Evolutionary conservation across 1,140 invertebrate species (phyloP).

Genomic region (Leptopilina clavipes): DNA sequence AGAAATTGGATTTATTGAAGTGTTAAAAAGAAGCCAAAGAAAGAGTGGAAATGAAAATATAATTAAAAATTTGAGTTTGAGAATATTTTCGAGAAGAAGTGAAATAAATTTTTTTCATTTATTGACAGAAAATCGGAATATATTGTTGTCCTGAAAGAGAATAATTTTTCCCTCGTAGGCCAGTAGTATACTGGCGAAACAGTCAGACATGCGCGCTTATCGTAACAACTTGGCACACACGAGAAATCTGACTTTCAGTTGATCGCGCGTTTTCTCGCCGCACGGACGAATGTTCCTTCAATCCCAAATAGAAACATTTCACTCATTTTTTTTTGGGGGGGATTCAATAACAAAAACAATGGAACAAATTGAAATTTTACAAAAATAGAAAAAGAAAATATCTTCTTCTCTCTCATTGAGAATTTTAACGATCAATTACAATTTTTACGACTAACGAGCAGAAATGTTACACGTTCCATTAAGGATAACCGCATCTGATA

Average conservation of each 20-base stretch:
- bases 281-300: conserved; percentile 45
- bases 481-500: not conserved
- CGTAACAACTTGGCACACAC: conserved; percentile 52
- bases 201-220: conserved; percentile 66
- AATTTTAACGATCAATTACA: not conserved
- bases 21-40: no score
- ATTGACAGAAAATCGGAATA: conserved; percentile 50
- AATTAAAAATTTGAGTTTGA: no score
- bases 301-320: not conserved
- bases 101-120: conserved; percentile 44
- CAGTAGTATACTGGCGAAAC: conserved; percentile 51
- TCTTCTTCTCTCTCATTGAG: not conserved
- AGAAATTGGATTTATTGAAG: no score
- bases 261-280: conserved; percentile 59
- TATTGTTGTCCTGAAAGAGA: conserved; percentile 55
- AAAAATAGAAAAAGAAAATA: not conserved
- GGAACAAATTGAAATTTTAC: not conserved
- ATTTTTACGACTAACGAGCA: conserved; percentile 3
- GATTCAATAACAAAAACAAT: not conserved
- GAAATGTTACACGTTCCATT: not conserved
- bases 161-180: conserved; percentile 41
- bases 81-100: no score
- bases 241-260: conserved; percentile 57
- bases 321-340: no score
- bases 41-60: no score